Evolutionary conservation across 2,888 invertebrate species (phyloP), one percentile per base, ranked within the genome.

Genomic region (Sisyra nigra): DNA sequence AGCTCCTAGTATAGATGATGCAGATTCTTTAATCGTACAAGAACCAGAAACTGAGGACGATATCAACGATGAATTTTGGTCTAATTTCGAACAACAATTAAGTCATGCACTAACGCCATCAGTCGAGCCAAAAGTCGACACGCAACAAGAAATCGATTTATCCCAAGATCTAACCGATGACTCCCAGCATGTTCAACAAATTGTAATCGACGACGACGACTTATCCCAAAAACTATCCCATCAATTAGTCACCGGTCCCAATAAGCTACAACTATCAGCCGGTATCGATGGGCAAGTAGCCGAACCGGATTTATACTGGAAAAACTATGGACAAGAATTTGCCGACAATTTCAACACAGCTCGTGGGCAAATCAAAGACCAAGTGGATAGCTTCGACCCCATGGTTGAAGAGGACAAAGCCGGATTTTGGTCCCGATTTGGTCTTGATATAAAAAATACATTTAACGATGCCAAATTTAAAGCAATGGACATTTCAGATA

Each of bases 301-400:
- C n/a, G 15, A 18, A 15, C 37, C 37, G 7, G 17, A 10, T 17
- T 11, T 37, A n/a, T 37, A 37, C 11, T 37, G 37, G 37, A 4
- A 37, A 37, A 37, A 19, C 10, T 37, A 19, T 37, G 37, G 37
- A 19, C 37, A 37, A 9, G 19, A 11, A 8, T 15, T 37, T 11
- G 18, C 4, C n/a, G 19, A 37, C 11, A 4, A 37, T 17, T 37
- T 37, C n/a, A 4, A 15, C 7, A 19, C 17, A n/a, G 37, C 37
- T 19, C 17, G n/a, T 18, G 2, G 19, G 3, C 17, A 37, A 37
- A 37, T 19, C 11, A 37, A 37, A 19, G 11, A 37, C n/a, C 18
- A 37, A 10, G 37, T 19, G 7, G 19, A 8, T 10, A 9, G 19
- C n/a, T 6, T 19, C 5, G 18, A 37, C 8, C 37, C 37, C 14